Evolutionary conservation across 2,888 invertebrate genomes (phyloP), one percentile per base, ranked within the genome.

Genomic region (Coremacera marginata): DNA sequence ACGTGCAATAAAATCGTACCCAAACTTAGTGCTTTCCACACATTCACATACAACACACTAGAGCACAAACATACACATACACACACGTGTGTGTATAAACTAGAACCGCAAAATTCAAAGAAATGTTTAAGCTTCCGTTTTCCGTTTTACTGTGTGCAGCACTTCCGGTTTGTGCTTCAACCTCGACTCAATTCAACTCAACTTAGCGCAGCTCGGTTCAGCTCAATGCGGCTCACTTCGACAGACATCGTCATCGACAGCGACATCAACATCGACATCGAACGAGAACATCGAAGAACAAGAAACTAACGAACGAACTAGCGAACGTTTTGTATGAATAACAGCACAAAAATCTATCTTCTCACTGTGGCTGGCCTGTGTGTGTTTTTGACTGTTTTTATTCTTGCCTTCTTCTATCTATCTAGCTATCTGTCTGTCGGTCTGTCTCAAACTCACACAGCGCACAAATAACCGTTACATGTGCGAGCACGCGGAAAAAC

Each of bases 401-500:
- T 37, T 37, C 62, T 62, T 34, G 70, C 19, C 60, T 72, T 57
- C 60, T 62, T 25, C 60, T 60, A 22, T 27, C 25, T 60, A 52
- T 67, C 52, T 70, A 34, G 27, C 62, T 73, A 44, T 44, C 73
- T 60, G 73, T 74, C 79, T 81, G 55, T 14, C n/a, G 34, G 67
- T 74, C 25, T 76, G 80, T 79, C 79, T 80, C 65, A 52, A 52
- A 67, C 55, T 67, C 74, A 67, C 65, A 31, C 76, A 70, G 75
- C 60, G 27, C 62, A 75, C 71, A 49, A 44, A 70, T 44, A 44
- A 44, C 49, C 62, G 75, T 75, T 70, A 70, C 67, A 87, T 89
- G 89, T 89, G 89, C 88, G 89, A 89, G 86, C 89, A 89, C 89
- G 89, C 89, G 89, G 89, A 89, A 89, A 89, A 89, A 89, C 89